These are phyloP conservation scores for Mesembrinibis cayennensis DNA, from an alignment of 2,113 vertebrate species.

Conservation along the genomic window DNA sequence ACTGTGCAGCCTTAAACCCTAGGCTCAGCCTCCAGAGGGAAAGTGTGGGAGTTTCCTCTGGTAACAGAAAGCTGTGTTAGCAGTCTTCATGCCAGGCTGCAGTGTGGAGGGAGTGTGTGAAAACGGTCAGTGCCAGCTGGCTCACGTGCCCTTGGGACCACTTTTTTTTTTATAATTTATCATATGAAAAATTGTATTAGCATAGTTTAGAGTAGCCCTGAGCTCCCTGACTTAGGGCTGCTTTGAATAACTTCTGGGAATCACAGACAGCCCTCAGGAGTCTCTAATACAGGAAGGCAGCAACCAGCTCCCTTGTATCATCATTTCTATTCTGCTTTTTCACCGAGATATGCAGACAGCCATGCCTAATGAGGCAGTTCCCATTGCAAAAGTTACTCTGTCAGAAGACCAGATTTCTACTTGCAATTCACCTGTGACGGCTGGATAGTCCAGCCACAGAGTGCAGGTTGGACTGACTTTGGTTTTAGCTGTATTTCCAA, in stretches of 20 bases:
- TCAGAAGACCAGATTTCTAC: not conserved
- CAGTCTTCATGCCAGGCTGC: not conserved
- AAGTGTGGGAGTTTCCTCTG: not conserved
- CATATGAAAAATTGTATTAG: not conserved
- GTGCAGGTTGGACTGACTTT: not conserved
- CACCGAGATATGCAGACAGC: not conserved
- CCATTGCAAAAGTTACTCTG: not conserved
- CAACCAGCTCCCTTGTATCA: not conserved
- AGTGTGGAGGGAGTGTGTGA: slow-evolving; percentile 7
- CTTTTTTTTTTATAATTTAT: not conserved
- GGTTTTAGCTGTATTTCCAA: not conserved
- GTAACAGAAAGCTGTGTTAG: slow-evolving; percentile 15
- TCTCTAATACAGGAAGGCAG: not conserved
- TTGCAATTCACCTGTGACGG: not conserved
- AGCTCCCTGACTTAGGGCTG: not conserved
- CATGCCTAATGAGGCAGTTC: not conserved
- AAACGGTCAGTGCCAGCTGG: not conserved
- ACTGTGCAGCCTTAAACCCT: not conserved
- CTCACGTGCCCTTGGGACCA: not conserved
- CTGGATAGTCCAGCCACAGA: not conserved
- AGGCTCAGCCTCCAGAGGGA: not conserved
- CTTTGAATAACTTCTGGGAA: not conserved
- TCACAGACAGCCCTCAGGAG: not conserved
- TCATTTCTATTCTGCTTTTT: not conserved
- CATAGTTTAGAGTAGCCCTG: not conserved